These are phyloP conservation scores for Seladonia tumulorum DNA, from an alignment of 2,888 invertebrate species.

Conservation along the genomic window DNA sequence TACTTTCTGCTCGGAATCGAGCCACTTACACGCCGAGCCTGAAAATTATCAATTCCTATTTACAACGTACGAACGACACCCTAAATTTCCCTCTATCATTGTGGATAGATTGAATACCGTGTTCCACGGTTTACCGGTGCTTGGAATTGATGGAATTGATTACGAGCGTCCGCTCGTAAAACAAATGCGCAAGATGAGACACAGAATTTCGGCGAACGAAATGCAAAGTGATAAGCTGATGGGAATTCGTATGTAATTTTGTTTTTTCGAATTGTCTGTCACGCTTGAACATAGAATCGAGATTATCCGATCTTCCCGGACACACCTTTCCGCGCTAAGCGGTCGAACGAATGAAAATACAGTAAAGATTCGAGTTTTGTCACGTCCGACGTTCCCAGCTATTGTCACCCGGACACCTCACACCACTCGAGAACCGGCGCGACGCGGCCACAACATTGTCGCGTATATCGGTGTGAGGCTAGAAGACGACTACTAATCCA, in stretches of 20 bases:
- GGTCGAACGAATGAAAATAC: not conserved
- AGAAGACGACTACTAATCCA: too few species aligned
- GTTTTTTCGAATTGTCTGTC: not conserved
- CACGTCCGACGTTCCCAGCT: too few species aligned
- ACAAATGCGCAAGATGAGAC: not conserved
- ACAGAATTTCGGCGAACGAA: not conserved
- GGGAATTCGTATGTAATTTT: not conserved
- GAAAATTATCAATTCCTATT: conserved; percentile 28
- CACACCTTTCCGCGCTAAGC: not conserved
- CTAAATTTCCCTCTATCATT: conserved; percentile 7
- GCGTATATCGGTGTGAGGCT: too few species aligned
- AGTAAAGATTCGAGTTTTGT: too few species aligned
- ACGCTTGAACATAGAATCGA: not conserved
- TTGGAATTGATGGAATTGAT: conserved; percentile 5
- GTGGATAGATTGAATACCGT: conserved; percentile 3
- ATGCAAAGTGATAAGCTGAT: not conserved
- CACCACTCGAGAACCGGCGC: too few species aligned
- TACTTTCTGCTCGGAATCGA: not conserved
- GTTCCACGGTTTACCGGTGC: not conserved
- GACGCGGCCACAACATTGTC: too few species aligned
- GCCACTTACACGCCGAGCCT: not conserved
- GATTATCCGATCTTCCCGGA: not conserved
- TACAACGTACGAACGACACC: conserved; percentile 10
- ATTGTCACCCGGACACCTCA: too few species aligned
- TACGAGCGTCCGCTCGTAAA: conserved; percentile 8